Base-by-base conservation (phyloP, 2,113 vertebrate genomes). In the Neomonachus schauinslandi region DNA sequence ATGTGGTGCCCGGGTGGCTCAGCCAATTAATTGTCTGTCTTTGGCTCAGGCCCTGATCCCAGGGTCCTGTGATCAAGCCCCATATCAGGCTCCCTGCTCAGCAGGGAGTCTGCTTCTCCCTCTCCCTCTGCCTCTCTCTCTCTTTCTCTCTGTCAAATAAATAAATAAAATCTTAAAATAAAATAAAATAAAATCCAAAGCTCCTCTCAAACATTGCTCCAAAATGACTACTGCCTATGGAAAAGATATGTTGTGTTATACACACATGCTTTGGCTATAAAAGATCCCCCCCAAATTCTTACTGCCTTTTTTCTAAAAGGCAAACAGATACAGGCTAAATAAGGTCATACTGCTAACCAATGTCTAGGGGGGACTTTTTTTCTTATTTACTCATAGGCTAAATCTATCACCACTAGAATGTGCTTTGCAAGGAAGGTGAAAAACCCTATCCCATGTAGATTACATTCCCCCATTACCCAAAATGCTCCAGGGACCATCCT, bases 291-390 rank as follows among this genome's bases (percentile, higher is more conserved):
- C 51, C 22, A 33, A 19, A 15, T n/a, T 63, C 63, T 91, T 86
- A 76, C 7, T 94, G 72, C 26, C 1, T n/a, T 79, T 94, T 91
- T 94, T 80, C 57, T 67, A 94, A 86, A 95, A 93, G 49, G 74
- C 39, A 89, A 59, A 89, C 67, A 89, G 57, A 76, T 8, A 65
- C 9, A 85, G 15, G 96, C 13, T 59, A 69, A 77, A 15, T 39
- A 80, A 90, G 53, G 63, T n/a, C 33, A 46, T 67, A 71, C 7
- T 42, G 51, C 49, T 82, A 85, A 89, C 18, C 31, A 80, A 2
- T 15, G 21, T 79, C 36, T 67, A 81, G 33, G 26, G 11, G 67
- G 11, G 80, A 42, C 15, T 74, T 63, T 87, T 57, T 19, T 86
- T 36, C 49, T 91, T 49, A 0, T 95, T 97, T 90, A 65, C 28